A percentile compares a stretch with the other conserved stretches of the same genome.
Evolutionary conservation across 2,888 invertebrate genomes (phyloP).

Genomic region (Tachystola acroxantha): DNA sequence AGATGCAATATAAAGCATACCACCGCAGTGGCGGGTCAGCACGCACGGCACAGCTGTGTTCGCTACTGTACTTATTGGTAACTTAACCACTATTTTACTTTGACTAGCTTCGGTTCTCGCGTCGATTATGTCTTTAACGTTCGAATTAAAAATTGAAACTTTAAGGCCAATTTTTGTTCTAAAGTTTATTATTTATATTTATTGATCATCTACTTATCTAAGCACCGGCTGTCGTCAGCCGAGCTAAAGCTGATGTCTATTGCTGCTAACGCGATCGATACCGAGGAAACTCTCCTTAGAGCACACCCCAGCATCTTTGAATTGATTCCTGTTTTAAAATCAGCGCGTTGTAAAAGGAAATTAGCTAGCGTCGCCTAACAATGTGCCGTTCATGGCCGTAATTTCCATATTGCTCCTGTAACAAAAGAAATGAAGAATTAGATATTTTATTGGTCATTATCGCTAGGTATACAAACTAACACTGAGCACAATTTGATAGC

Average conservation of each 20-base stretch:
- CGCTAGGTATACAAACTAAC: constrained; percentile 34
- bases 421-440: constrained; percentile 55
- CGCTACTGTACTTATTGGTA: constrained; percentile 47
- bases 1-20: constrained; percentile 76
- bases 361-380: constrained; percentile 36
- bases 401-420: constrained; percentile 70
- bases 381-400: constrained; percentile 31
- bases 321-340: constrained; percentile 46
- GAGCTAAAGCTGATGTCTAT: constrained; percentile 58
- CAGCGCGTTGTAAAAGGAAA: constrained; percentile 32
- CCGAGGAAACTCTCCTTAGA: constrained; percentile 61
- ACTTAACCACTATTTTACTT: constrained; percentile 46
- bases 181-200: constrained; percentile 26
- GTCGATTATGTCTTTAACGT: constrained; percentile 4
- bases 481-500: constrained; percentile 26
- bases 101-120: constrained; percentile 46
- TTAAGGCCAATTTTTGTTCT: constrained; percentile 34
- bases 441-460: constrained; percentile 38
- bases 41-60: constrained; percentile 32
- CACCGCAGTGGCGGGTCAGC: constrained; percentile 67
- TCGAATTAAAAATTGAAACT: too few species aligned
- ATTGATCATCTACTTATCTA: constrained; percentile 65
- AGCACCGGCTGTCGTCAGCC: constrained; percentile 73
- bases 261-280: constrained; percentile 40
- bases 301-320: constrained; percentile 75